Conservation (phyloP, 2,797 vertebrate species). For the Cynodonichthys magdalenae region DNA sequence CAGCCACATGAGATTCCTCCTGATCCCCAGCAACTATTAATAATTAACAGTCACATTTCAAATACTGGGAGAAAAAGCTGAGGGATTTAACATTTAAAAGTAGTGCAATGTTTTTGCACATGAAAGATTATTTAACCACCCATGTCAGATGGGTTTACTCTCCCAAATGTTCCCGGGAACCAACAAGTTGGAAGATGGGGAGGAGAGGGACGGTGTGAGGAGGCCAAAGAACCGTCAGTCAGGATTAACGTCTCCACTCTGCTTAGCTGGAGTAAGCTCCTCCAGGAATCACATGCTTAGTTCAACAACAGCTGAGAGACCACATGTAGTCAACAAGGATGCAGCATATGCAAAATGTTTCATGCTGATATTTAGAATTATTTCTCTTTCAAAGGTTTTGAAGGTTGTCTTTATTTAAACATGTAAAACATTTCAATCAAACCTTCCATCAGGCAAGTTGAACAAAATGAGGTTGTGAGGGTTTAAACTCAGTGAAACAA, state of each 20-base stretch:
- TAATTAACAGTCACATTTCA: constrained; percentile 37
- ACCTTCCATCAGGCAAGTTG: background rate
- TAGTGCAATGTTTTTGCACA: background rate
- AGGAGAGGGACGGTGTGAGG: constrained; percentile 2
- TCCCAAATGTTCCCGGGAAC: background rate
- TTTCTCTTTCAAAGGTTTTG: background rate
- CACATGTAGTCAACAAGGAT: background rate
- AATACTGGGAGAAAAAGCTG: background rate
- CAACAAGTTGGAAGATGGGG: constrained; percentile 1
- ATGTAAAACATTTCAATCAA: background rate
- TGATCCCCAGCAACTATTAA: constrained; percentile 38
- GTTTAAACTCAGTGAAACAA: background rate
- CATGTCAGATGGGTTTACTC: background rate
- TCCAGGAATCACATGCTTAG: constrained; percentile 13
- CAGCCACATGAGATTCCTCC: constrained; percentile 25
- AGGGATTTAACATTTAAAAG: background rate
- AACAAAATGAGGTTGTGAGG: background rate
- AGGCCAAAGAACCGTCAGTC: constrained; percentile 7
- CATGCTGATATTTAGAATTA: background rate
- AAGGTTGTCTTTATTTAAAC: background rate
- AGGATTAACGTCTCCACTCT: constrained; percentile 9
- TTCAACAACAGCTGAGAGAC: constrained; percentile 9
- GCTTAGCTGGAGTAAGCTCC: constrained; percentile 16
- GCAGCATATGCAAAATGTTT: background rate
- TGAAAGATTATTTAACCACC: background rate